Conservation (phyloP, 2,888 invertebrate species). For the Euzetes globulus region DNA sequence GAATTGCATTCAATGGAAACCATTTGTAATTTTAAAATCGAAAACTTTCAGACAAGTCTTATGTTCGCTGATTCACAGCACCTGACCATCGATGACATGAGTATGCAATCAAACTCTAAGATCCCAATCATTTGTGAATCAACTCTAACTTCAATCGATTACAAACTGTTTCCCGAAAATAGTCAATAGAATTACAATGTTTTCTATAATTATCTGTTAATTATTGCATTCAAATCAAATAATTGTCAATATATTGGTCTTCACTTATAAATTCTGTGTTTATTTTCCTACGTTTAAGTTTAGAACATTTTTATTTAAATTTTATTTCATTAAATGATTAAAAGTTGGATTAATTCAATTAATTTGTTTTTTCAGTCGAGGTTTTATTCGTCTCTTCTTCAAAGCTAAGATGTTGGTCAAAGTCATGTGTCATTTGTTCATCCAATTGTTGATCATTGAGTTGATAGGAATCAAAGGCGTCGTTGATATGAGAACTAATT, state of each 20-base stretch:
- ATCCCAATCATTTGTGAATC: neutral
- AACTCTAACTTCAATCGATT: neutral
- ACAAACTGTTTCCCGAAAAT: slow-evolving; percentile 4
- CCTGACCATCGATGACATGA: neutral
- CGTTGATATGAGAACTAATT: neutral
- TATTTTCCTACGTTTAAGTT: too few relatives aligned
- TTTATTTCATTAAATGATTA: too few relatives aligned
- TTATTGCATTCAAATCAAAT: too few relatives aligned
- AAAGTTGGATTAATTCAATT: too few relatives aligned
- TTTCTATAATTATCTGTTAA: too few relatives aligned
- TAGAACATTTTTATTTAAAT: too few relatives aligned
- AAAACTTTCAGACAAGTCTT: slow-evolving; percentile 20
- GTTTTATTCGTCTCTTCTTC: too few relatives aligned
- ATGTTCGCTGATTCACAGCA: neutral
- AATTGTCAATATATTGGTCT: too few relatives aligned
- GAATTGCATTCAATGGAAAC: neutral
- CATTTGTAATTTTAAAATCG: slow-evolving; percentile 29
- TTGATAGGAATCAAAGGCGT: neutral
- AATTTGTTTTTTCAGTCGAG: too few relatives aligned
- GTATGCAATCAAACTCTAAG: neutral
- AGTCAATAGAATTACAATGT: too few relatives aligned
- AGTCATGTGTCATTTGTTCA: neutral
- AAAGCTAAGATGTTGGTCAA: neutral
- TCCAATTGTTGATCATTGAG: neutral
- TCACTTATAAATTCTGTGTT: too few relatives aligned